A percentile compares a stretch with the other conserved stretches of the same genome.
Conservation (phyloP, 2,113 vertebrate genomes). For the Lontra canadensis region DNA sequence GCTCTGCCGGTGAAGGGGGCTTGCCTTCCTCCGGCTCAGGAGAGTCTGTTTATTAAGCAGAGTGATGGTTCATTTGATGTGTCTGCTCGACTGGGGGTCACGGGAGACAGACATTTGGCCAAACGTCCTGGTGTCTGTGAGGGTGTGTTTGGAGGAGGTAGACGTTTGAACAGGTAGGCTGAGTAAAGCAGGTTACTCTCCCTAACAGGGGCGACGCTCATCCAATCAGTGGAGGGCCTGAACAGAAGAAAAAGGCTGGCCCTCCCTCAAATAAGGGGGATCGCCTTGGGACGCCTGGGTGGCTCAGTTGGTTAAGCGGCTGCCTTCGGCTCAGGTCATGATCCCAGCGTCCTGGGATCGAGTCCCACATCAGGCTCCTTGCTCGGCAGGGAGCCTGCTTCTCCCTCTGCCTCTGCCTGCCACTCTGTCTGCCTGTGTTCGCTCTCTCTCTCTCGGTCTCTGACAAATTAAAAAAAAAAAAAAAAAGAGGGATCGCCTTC, state of each 20-base stretch:
- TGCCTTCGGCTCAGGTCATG: too few species aligned
- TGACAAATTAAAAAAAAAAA: too few species aligned
- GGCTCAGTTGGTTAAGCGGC: too few species aligned
- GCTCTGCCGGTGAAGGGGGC: neutral
- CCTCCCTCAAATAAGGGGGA: neutral
- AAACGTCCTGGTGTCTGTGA: neutral
- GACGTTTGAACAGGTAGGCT: neutral
- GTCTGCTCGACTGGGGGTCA: neutral
- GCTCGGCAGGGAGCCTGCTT: too few species aligned
- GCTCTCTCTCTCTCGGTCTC: too few species aligned
- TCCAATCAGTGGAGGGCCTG: neutral
- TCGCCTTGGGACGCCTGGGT: too few species aligned
- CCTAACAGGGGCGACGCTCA: too few species aligned
- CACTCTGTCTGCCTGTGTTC: too few species aligned
- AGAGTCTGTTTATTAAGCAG: neutral
- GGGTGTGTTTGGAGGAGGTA: neutral
- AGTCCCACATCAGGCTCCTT: too few species aligned
- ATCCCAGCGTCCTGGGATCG: too few species aligned
- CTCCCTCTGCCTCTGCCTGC: too few species aligned
- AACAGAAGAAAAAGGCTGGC: neutral
- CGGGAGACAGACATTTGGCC: neutral
- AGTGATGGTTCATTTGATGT: neutral
- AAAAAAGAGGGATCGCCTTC: neutral
- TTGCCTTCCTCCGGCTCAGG: neutral
- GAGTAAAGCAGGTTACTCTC: neutral